Evolutionary conservation across 2,797 vertebrate genomes (phyloP), one percentile per base, ranked within the genome.

Genomic region (Chelon auratus): DNA sequence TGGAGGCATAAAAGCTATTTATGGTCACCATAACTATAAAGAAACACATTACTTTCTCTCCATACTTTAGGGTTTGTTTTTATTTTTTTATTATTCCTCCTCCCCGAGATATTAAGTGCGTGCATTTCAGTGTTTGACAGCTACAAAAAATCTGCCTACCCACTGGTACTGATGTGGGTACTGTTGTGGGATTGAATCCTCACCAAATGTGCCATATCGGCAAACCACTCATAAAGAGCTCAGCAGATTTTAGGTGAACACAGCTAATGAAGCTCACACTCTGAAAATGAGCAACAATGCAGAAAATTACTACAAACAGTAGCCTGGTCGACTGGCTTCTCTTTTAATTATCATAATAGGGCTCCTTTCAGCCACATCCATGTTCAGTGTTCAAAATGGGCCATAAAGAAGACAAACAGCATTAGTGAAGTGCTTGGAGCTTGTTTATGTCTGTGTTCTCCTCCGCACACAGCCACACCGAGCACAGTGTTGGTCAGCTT

Each of bases 321-420:
- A 24, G 39, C 30, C 0, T 20, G 59, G 42, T 45, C 3, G 33
- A 55, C 59, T 13, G 39, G 22, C 47, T 69, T 55, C 63, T 55
- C 65, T 80, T 79, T 82, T 83, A 88, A 89, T 83, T 75, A 83
- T 78, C 15, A 13, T 65, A 74, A 79, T 39, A 63, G 72, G 77
- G 71, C 68, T 72, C 37, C 79, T 71, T 75, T 78, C 75, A 89
- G 76, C 77, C 83, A 70, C 78, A 62, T 69, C 69, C 70, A 68
- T 81, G 85, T 86, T 79, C 78, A 64, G 37, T 43, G 84, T 80
- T 79, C 75, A 84, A 83, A 89, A 86, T 67, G 74, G 80, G 55
- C 87, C 71, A 78, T 86, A 86, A 81, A 88, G 84, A 89, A 92
- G 86, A 87, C 81, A 89, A 89, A 88, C 78, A 81, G 83, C 82